Base-by-base conservation (phyloP, 2,113 vertebrate species). In the Megaceryle maxima region DNA sequence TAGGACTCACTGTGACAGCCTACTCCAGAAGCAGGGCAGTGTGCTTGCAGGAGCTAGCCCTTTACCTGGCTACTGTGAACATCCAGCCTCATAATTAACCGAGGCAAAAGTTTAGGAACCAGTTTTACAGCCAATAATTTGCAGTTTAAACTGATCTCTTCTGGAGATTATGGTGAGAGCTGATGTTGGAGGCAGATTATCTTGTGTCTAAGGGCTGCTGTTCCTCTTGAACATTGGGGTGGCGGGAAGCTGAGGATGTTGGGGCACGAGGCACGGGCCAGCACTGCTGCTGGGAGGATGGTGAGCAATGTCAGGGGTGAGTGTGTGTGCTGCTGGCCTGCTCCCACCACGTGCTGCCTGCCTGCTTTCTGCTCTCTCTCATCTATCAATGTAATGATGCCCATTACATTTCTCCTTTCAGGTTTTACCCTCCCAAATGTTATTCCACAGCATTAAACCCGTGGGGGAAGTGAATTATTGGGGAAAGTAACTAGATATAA, bases 371-470 rank as follows among this genome's bases (percentile, higher is more conserved):
- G 63, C 83, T 78, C 15, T 1, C 62, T 91, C 51, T 94, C 94
- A 92, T 94, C 82, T 93, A 55, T 96, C 95, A 90, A 92, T 75
- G 70, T 93, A 97, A 94, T 95, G 84, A 92, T 60, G 35, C 77
- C 77, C 72, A 88, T 95, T 95, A 89, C 41, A 46, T 87, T 94
- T 94, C 87, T 96, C 50, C 90, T 94, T 68, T 93, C 91, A 85
- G 89, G 83, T 86, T 97, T 94, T 93, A 67, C 94, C 86, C 91
- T 97, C 88, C 88, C 90, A 89, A 80, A 87, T 74, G 62, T 85
- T 94, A 87, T 77, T 94, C 74, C 79, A 85, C 24, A 14, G 73
- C 76, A 60, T 80, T 92, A 81, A 94, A 90, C 69, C 91, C 87
- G 56, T 80, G 75, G 95, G 90, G 69, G 63, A 86, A 94, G 69